These are phyloP conservation scores for Cartodere bifasciata DNA, from an alignment of 2,888 invertebrate genomes.

Conservation along the genomic window DNA sequence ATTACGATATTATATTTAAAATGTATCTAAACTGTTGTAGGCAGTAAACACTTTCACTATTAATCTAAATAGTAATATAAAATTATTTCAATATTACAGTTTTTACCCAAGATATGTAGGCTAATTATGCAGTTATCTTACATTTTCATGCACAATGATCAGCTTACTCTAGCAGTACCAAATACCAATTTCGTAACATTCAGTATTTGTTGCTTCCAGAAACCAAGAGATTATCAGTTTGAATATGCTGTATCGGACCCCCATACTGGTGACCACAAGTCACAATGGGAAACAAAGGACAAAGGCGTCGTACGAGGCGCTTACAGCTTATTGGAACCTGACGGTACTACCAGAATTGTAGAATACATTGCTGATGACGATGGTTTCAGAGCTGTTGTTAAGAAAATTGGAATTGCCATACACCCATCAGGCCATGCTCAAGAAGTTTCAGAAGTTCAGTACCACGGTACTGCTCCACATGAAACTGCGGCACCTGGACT, in stretches of 20 bases:
- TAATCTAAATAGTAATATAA: no score
- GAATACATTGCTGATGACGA: constrained; percentile 29
- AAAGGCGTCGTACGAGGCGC: constrained; percentile 29
- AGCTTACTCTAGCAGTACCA: no score
- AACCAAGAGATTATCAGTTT: constrained; percentile 26
- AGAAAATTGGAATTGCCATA: constrained; percentile 24
- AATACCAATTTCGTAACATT: neutral
- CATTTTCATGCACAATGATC: no score
- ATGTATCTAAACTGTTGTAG: no score
- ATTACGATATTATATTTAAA: no score
- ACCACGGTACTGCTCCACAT: neutral
- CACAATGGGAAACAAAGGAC: constrained; percentile 30
- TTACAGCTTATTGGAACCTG: constrained; percentile 30
- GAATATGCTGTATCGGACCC: constrained; percentile 31
- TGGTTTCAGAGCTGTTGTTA: constrained; percentile 30
- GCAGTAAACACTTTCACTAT: no score
- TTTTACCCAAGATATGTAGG: no score
- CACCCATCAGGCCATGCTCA: constrained; percentile 14
- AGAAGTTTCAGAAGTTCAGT: constrained; percentile 17
- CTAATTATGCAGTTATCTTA: no score
- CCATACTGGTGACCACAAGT: constrained; percentile 30
- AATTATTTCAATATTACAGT: no score
- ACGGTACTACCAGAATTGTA: constrained; percentile 30
- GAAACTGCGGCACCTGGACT: constrained; percentile 1
- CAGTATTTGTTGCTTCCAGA: no score